A percentile compares a stretch with the other conserved stretches of the same genome.
These are phyloP conservation scores for Platyrinchus mystaceus DNA, from an alignment of 2,797 vertebrate genomes.

Conservation along the genomic window DNA sequence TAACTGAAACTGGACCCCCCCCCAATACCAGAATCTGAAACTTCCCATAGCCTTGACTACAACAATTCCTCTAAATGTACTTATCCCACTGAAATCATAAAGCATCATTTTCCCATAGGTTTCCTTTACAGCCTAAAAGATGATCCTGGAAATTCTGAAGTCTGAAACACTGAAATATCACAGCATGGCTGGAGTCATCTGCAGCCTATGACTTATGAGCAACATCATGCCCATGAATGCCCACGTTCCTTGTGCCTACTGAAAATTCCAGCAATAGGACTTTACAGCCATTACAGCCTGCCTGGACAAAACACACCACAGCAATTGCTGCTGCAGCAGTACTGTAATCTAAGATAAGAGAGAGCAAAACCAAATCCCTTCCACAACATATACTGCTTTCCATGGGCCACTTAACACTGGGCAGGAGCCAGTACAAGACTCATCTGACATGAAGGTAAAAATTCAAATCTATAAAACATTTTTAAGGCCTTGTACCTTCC, in stretches of 20 bases:
- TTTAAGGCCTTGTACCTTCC: conserved; percentile 79
- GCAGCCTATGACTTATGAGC: background rate
- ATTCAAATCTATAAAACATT: background rate
- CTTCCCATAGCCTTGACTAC: background rate
- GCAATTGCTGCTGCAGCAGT: background rate
- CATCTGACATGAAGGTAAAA: background rate
- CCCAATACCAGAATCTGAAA: background rate
- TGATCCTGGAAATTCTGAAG: background rate
- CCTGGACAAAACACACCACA: background rate
- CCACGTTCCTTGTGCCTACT: background rate
- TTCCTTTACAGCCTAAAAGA: background rate
- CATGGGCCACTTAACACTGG: background rate
- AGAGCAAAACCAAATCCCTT: background rate
- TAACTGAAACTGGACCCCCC: background rate
- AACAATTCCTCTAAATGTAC: background rate
- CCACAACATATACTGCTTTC: background rate
- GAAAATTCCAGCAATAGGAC: background rate
- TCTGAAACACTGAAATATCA: background rate
- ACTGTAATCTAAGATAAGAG: background rate
- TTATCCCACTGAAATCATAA: background rate
- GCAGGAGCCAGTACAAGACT: background rate
- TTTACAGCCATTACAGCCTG: background rate
- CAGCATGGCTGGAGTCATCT: background rate
- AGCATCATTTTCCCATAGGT: background rate
- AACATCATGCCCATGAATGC: background rate